Evolutionary conservation across 2,888 invertebrate species (phyloP).

Genomic region (Embidobia sp.): DNA sequence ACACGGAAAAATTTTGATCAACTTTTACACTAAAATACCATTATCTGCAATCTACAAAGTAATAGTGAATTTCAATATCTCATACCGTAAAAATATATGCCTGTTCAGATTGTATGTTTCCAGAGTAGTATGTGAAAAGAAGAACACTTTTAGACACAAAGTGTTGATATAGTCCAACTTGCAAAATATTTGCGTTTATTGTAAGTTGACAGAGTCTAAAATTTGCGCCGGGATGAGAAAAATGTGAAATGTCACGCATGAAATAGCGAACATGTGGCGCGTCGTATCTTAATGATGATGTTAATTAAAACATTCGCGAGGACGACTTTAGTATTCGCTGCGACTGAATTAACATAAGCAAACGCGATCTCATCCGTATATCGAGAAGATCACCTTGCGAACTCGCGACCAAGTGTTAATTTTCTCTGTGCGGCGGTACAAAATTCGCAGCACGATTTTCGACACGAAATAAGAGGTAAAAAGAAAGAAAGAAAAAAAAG

Average conservation of each 20-base stretch:
- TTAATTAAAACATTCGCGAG: constrained; percentile 80
- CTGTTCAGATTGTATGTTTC: too few species aligned
- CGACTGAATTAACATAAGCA: constrained; percentile 79
- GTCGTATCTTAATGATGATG: constrained; percentile 78
- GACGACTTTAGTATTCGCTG: constrained; percentile 68
- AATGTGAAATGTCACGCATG: constrained; percentile 64
- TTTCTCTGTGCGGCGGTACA: constrained; percentile 67
- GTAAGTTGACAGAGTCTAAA: constrained; percentile 42
- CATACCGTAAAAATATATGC: too few species aligned
- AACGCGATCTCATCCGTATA: constrained; percentile 71
- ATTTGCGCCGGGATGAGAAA: constrained; percentile 58
- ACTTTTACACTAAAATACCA: too few species aligned
- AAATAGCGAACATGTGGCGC: constrained; percentile 62
- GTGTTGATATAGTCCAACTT: constrained; percentile 16
- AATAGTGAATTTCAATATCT: too few species aligned
- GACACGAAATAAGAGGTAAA: constrained; percentile 24
- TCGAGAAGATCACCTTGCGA: constrained; percentile 70
- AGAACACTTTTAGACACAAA: neutral
- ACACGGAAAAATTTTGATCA: too few species aligned
- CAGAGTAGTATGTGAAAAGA: too few species aligned
- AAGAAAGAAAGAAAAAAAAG: constrained; percentile 7
- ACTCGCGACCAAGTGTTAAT: constrained; percentile 78
- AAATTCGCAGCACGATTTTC: constrained; percentile 60
- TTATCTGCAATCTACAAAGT: too few species aligned
- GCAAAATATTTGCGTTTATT: constrained; percentile 35